Conservation (phyloP, 2,113 vertebrate species). For the Protomyctophum bolini region DNA sequence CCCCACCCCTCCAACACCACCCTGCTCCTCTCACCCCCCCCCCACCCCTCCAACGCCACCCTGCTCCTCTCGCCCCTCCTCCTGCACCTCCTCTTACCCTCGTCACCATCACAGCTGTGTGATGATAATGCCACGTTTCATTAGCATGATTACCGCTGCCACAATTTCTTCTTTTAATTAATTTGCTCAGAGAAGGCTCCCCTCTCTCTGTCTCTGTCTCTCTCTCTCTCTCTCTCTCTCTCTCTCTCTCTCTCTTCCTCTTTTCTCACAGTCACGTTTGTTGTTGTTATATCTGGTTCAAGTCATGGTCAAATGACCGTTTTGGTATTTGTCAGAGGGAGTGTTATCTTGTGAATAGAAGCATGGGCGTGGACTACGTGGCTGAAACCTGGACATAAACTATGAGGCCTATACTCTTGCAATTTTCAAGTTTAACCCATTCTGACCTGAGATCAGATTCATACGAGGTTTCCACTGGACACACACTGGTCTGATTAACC, state of each 20-base stretch:
- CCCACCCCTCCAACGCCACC: too few species aligned
- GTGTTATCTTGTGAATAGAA: constrained; percentile 24
- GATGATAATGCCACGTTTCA: constrained; percentile 31
- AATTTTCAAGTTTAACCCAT: too few species aligned
- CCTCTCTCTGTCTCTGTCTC: neutral
- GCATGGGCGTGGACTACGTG: constrained; percentile 3
- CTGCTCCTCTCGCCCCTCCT: neutral
- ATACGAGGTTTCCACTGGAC: too few species aligned
- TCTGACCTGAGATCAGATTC: too few species aligned
- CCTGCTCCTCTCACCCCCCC: neutral
- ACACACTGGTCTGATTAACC: too few species aligned
- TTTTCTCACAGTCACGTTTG: neutral
- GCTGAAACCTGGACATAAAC: constrained; percentile 17
- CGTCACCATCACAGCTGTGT: neutral
- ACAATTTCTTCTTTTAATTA: constrained; percentile 36
- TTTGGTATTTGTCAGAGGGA: constrained; percentile 10
- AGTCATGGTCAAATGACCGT: constrained; percentile 23
- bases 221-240: neutral
- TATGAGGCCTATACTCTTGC: neutral
- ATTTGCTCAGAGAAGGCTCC: constrained; percentile 12
- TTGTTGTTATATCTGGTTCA: constrained; percentile 17
- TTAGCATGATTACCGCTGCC: constrained; percentile 32
- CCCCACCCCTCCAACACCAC: too few species aligned
- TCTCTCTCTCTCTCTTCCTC: neutral
- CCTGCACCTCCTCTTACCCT: neutral